Evolutionary conservation across 1,140 invertebrate species (phyloP), one percentile per base, ranked within the genome.

Genomic region (silkworm (Bombyx mori)): DNA sequence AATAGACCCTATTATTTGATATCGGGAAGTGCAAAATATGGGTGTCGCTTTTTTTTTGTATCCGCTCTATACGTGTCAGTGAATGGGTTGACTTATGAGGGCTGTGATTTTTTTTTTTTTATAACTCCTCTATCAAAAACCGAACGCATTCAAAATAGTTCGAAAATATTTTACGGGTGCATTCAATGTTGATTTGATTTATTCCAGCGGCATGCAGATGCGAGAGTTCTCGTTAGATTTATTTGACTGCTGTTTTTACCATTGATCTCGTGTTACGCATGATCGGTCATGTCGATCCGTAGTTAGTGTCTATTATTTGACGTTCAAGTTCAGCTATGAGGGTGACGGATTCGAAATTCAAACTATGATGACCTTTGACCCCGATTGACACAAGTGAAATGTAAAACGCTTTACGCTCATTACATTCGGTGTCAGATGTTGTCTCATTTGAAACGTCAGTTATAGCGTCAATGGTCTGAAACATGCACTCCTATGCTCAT

Each of bases 111-210:
- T 78, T 82, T 81, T 72, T 66, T 63, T 59, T 60, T 60, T 63
- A 65, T 61, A 52, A 57, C 63, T 67, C 50, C 63, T 57, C 69
- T 57, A 35, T 22, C 8, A 22, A 51, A 35, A 22, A 51, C n/a
- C 62, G 67, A 65, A 60, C 71, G 70, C 80, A 85, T 87, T 84
- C 79, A 84, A 85, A 85, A 84, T 75, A 85, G 82, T 84, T 85
- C 75, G 63, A 79, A 86, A 86, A 85, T 84, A 85, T 87, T 87
- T 85, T 74, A 85, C 79, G 84, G 73, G 73, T 72, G 82, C 74
- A 87, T 87, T 84, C 77, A 87, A 79, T 71, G 64, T 79, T 82
- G 80, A 85, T 87, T 84, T 87, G 84, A 87, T 87, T 87, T 87
- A 87, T 87, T 79, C 81, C 71, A 78, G 63, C 79, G 84, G 83